Evolutionary conservation across 2,113 vertebrate genomes (phyloP).

Genomic region (Amphiprion ocellaris): DNA sequence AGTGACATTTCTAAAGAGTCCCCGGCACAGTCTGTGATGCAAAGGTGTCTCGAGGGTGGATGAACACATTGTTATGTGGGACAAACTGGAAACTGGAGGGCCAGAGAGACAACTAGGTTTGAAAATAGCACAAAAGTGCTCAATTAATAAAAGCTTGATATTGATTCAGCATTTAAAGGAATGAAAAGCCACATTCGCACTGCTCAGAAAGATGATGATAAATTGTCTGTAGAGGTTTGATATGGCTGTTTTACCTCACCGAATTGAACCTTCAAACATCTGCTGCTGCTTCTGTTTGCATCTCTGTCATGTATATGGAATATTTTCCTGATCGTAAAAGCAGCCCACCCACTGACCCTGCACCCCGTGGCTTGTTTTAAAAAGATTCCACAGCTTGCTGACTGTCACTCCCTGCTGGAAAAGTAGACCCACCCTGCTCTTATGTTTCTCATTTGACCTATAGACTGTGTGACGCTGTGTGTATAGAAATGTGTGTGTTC

Average conservation of each 20-base stretch:
- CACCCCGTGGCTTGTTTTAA: conserved; percentile 31
- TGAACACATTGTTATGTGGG: conserved; percentile 24
- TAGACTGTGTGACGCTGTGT: neutral
- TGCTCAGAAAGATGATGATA: no score
- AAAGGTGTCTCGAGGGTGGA: conserved; percentile 46
- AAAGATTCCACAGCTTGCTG: conserved; percentile 50
- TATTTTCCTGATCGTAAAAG: conserved; percentile 53
- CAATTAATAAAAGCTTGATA: neutral
- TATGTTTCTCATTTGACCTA: conserved; percentile 38
- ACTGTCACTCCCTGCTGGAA: conserved; percentile 52
- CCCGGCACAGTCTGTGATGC: neutral
- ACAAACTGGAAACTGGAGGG: conserved; percentile 17
- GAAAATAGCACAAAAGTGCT: neutral
- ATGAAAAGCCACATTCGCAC: neutral
- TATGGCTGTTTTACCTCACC: no score
- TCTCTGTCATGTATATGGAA: neutral
- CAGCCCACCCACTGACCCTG: conserved; percentile 51
- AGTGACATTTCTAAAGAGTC: conserved; percentile 61
- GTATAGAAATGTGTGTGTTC: neutral
- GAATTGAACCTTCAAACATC: no score
- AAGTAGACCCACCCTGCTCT: conserved; percentile 46
- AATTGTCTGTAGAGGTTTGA: neutral
- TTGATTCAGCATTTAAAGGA: neutral
- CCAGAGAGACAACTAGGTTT: conserved; percentile 10
- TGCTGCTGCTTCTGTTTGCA: neutral